A percentile compares a stretch with the other conserved stretches of the same genome.
These are phyloP conservation scores for Sorex araneus DNA, from an alignment of 2,113 vertebrate genomes.

Conservation along the genomic window DNA sequence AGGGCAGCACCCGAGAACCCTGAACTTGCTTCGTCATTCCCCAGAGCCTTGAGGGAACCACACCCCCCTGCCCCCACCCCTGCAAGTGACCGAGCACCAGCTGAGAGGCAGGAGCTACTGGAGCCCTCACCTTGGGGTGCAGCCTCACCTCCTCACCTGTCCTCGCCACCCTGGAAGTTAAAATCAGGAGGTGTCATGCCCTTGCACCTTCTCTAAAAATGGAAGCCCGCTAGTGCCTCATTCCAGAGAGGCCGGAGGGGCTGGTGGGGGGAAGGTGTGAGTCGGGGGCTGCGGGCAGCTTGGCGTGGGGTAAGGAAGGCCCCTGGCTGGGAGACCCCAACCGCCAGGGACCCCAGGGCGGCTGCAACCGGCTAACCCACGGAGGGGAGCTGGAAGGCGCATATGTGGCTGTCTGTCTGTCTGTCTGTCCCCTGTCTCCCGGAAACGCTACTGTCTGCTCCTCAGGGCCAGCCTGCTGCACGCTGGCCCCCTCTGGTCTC, in stretches of 20 bases:
- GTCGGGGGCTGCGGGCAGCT: not conserved
- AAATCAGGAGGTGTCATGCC: conserved; percentile 43
- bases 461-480: not conserved
- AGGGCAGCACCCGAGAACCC: not conserved
- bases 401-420: no score
- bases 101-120: not conserved
- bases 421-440: not conserved
- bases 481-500: rapidly evolving
- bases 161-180: conserved; percentile 25
- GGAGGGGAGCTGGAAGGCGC: not conserved
- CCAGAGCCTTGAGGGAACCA: not conserved
- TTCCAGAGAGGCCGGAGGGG: not conserved
- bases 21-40: not conserved
- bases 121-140: not conserved
- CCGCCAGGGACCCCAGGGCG: not conserved
- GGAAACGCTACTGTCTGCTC: not conserved
- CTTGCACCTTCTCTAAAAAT: conserved; percentile 52
- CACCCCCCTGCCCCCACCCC: no score
- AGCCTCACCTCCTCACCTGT: conserved; percentile 20
- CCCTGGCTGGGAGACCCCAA: not conserved
- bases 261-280: not conserved
- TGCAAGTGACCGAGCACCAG: not conserved
- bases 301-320: not conserved
- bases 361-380: not conserved
- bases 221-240: not conserved